These are phyloP conservation scores for Mellilla xanthometata DNA, from an alignment of 2,888 invertebrate species.

Conservation along the genomic window DNA sequence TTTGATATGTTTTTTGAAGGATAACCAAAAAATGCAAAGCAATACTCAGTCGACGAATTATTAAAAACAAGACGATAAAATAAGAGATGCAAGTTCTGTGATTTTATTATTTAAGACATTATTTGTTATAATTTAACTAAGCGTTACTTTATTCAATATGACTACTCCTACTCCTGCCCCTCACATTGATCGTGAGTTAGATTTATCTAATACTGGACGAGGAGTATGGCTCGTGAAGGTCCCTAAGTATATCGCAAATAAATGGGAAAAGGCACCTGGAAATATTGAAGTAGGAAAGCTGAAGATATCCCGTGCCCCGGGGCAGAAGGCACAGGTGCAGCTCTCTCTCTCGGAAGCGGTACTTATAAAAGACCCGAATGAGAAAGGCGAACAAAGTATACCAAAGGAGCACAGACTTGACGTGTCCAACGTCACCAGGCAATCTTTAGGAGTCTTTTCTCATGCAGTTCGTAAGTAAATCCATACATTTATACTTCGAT, in stretches of 20 bases:
- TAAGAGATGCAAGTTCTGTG: too few relatives aligned
- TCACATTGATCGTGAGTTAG: constrained; percentile 90
- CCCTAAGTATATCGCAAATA: constrained; percentile 97
- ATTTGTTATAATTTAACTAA: not conserved
- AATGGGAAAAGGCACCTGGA: constrained; percentile 96
- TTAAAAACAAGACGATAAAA: too few relatives aligned
- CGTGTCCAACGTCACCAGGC: constrained; percentile 94
- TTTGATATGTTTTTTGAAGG: too few relatives aligned
- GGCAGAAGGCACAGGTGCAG: constrained; percentile 94
- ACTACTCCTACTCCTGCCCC: constrained; percentile 51
- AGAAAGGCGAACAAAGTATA: constrained; percentile 88
- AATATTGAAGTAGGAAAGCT: constrained; percentile 97
- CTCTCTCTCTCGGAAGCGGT: constrained; percentile 92
- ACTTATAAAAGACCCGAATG: constrained; percentile 84
- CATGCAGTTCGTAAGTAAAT: constrained; percentile 87
- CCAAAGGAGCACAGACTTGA: constrained; percentile 96
- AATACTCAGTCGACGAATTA: too few relatives aligned
- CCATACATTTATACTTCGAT: too few relatives aligned
- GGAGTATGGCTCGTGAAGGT: constrained; percentile 98
- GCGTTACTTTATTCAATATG: constrained; percentile 30
- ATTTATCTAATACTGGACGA: constrained; percentile 93
- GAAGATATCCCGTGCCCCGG: constrained; percentile 90
- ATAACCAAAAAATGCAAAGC: too few relatives aligned
- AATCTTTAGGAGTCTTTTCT: constrained; percentile 96
- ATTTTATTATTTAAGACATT: too few relatives aligned